These are phyloP conservation scores for Orycteropus afer DNA, from an alignment of 2,113 vertebrate species.

Conservation along the genomic window DNA sequence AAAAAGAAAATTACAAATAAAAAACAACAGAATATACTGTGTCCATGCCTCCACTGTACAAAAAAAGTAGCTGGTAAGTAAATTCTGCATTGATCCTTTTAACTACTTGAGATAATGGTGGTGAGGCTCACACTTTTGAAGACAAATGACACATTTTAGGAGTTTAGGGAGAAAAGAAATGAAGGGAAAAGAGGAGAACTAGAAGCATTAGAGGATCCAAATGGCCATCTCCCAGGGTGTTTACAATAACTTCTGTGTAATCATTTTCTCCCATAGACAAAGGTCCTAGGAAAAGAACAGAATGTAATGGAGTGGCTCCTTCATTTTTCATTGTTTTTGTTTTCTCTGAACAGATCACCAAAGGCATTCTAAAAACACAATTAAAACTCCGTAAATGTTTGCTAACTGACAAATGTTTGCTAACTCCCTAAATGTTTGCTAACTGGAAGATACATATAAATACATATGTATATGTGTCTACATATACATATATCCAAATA, in stretches of 20 bases:
- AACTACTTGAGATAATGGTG: not conserved
- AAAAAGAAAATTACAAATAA: not conserved
- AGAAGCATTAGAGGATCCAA: not conserved
- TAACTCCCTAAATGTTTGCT: not conserved
- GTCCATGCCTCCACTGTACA: not conserved
- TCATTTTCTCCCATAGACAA: slow-evolving; percentile 1
- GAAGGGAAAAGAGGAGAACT: not conserved
- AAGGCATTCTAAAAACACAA: slow-evolving; percentile 44
- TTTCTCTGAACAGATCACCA: not conserved
- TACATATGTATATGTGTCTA: too few species aligned
- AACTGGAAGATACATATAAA: not conserved
- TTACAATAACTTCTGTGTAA: not conserved
- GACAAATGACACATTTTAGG: not conserved
- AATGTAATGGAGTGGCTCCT: not conserved
- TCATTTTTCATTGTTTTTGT: slow-evolving; percentile 7
- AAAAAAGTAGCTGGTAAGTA: not conserved
- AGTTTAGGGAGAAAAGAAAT: not conserved
- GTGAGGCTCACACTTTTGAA: not conserved
- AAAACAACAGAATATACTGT: not conserved
- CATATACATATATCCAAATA: too few species aligned
- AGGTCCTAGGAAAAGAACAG: not conserved
- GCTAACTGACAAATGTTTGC: not conserved
- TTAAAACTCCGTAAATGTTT: not conserved
- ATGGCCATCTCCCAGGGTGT: not conserved
- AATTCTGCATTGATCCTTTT: not conserved